Percentiles rank a stretch among this genome's conserved stretches.
phyloP scores from a whole-genome alignment of 2,113 vertebrate species.

The Podarcis raffonei region DNA sequence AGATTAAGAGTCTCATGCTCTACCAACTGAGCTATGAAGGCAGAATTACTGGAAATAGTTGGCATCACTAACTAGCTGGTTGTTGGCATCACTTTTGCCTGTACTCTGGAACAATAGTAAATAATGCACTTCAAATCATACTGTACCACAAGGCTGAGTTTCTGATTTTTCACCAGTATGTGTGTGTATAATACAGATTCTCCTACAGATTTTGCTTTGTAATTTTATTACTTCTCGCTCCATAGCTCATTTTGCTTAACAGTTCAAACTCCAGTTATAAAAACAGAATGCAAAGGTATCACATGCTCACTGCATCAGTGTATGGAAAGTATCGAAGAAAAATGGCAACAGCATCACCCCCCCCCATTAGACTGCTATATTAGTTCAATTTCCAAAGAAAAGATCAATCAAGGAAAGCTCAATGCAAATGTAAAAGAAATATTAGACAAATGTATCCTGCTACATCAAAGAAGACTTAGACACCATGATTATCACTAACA shows the following conservation, averaged over 20 bases:
- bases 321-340: conserved; percentile 67
- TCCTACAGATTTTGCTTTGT: neutral
- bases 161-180: conserved; percentile 5
- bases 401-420: conserved; percentile 41
- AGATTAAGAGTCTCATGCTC: neutral
- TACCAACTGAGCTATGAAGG: too few species aligned
- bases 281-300: conserved; percentile 74
- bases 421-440: conserved; percentile 34
- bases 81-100: neutral
- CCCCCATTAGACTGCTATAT: conserved; percentile 71
- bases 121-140: neutral
- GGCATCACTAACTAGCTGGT: too few species aligned
- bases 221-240: neutral
- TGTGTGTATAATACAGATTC: neutral
- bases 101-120: neutral
- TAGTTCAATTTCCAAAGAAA: conserved; percentile 71
- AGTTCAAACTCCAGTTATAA: conserved; percentile 68
- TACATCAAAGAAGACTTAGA: neutral
- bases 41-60: neutral
- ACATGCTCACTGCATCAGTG: conserved; percentile 69
- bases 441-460: neutral
- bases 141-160: neutral
- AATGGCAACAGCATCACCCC: conserved; percentile 68
- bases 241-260: conserved; percentile 42
- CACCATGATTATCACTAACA: conserved; percentile 15